These are phyloP conservation scores for Pseudoatta argentina DNA, from an alignment of 1,140 invertebrate species.

Conservation along the genomic window DNA sequence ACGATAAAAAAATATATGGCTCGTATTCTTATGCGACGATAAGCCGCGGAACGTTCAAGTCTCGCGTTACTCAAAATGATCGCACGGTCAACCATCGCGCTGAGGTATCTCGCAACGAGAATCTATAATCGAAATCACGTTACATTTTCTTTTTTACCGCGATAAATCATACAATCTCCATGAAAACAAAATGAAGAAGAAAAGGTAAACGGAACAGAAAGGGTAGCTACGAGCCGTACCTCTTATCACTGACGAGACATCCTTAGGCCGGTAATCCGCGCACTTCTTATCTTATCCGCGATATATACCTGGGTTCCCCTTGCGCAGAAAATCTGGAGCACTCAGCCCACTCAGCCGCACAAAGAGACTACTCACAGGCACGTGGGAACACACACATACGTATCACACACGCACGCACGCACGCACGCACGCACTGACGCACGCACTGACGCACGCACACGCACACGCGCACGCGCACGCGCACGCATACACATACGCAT, in stretches of 20 bases:
- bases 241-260: conserved; percentile 48
- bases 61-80: conserved; percentile 11
- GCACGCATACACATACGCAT: not conserved
- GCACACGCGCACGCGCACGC: no score
- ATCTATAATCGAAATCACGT: not conserved
- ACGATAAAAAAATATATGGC: not conserved
- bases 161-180: not conserved
- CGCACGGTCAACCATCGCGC: not conserved
- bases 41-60: not conserved
- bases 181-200: not conserved
- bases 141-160: not conserved
- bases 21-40: not conserved
- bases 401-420: no score
- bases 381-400: not conserved
- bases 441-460: no score
- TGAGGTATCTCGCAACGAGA: not conserved
- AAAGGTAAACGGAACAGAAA: not conserved
- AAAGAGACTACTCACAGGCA: not conserved
- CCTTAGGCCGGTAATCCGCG: conserved; percentile 10
- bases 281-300: conserved; percentile 47
- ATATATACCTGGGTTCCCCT: conserved; percentile 14
- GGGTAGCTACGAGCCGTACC: conserved; percentile 4
- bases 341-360: not conserved
- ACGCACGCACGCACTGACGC: no score
- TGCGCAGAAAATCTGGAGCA: conserved; percentile 42